Conservation (phyloP, 2,797 vertebrate species). For the Chanos chanos region DNA sequence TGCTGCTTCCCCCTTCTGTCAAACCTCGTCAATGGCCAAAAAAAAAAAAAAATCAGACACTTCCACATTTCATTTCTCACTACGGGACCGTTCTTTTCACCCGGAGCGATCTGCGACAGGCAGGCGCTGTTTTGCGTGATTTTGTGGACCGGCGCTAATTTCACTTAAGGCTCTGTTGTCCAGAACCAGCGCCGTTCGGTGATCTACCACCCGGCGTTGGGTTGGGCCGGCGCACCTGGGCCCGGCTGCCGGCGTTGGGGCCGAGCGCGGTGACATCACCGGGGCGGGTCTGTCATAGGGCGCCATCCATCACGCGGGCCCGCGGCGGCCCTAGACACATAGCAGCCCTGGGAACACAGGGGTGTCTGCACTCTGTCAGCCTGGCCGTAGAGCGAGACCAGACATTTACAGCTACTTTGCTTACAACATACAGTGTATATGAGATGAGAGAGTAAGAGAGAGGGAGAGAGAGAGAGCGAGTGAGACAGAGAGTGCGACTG, state of each 20-base stretch:
- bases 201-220: not conserved
- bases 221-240: constrained; percentile 9
- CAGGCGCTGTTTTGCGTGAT: not conserved
- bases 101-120: not conserved
- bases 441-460: not conserved
- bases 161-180: constrained; percentile 7
- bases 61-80: not conserved
- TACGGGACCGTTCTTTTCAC: not conserved
- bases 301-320: constrained; percentile 23
- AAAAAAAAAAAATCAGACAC: not conserved
- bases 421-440: not conserved
- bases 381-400: not conserved
- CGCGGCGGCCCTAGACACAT: constrained; percentile 9
- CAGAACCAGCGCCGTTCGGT: not conserved
- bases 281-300: not conserved
- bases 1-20: not conserved
- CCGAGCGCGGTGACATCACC: not conserved
- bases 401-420: constrained; percentile 1
- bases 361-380: constrained; percentile 22
- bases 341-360: constrained; percentile 11
- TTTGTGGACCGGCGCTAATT: not conserved
- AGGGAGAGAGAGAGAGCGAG: not conserved
- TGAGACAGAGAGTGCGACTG: not conserved
- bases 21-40: not conserved
- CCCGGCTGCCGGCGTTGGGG: constrained; percentile 6